A percentile compares a stretch with the other conserved stretches of the same genome.
Conservation (phyloP, 2,113 vertebrate genomes). For the Noctilio leporinus region DNA sequence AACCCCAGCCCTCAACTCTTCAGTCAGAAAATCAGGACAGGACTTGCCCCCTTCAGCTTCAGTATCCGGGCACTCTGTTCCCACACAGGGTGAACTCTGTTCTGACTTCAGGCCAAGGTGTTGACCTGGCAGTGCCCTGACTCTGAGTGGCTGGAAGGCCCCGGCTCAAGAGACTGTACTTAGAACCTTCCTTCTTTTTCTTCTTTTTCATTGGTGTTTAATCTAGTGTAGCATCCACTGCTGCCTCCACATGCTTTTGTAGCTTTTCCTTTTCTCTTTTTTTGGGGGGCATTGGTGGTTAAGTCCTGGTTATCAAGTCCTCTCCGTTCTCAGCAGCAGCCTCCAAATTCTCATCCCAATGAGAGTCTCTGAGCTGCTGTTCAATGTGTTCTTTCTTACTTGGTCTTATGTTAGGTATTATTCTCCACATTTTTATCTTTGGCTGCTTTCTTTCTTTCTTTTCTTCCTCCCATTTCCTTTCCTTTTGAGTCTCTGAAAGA, state of each 20-base stretch:
- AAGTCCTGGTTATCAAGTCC: neutral
- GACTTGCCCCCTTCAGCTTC: accelerated
- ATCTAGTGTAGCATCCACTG: accelerated
- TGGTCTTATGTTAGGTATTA: neutral
- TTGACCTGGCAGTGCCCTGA: neutral
- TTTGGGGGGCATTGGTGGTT: neutral
- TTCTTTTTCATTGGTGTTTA: neutral
- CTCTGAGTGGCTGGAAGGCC: neutral
- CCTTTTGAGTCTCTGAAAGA: neutral
- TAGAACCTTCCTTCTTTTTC: constrained; percentile 70
- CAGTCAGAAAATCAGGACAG: neutral
- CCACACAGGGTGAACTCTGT: neutral
- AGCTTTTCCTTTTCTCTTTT: constrained; percentile 36
- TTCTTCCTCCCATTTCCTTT: constrained; percentile 35
- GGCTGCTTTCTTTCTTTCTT: constrained; percentile 80
- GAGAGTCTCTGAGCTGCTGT: neutral
- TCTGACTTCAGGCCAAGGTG: neutral
- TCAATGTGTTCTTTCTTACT: neutral
- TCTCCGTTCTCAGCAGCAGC: neutral
- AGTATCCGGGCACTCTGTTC: neutral
- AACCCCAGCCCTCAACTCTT: accelerated
- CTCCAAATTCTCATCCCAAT: accelerated
- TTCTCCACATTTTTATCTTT: constrained; percentile 66
- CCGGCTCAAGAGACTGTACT: neutral
- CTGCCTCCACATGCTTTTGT: neutral